Percentiles rank a stretch among this genome's conserved stretches.
phyloP scores from a whole-genome alignment of 2,888 invertebrate genomes.

The Drosophila parthenogenetica region DNA sequence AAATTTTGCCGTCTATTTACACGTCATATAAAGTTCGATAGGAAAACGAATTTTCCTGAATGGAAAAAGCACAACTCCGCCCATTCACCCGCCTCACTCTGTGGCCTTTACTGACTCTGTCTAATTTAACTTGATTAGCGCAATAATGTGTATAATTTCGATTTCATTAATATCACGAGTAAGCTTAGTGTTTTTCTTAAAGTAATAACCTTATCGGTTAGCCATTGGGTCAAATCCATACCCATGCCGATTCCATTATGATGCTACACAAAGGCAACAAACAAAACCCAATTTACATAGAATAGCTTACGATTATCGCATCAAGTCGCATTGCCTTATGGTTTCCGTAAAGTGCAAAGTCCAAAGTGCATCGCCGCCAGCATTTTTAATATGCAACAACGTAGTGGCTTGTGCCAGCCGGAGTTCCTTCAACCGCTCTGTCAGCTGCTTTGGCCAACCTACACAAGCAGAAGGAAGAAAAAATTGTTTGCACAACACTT shows the following conservation, averaged over 20 bases:
- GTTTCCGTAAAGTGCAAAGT: constrained; percentile 44
- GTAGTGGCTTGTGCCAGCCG: constrained; percentile 18
- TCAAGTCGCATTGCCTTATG: constrained; percentile 46
- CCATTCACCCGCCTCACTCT: constrained; percentile 12
- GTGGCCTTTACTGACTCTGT: constrained; percentile 34
- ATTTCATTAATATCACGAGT: constrained; percentile 22
- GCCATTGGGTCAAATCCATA: constrained; percentile 33
- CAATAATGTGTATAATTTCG: constrained; percentile 64
- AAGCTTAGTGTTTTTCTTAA: constrained; percentile 33
- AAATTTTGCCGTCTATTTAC: constrained; percentile 11
- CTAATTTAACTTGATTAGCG: constrained; percentile 63
- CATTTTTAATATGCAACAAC: constrained; percentile 65
- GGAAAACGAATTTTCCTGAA: not conserved
- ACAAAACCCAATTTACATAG: constrained; percentile 68
- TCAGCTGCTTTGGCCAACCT: constrained; percentile 19
- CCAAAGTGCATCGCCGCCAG: constrained; percentile 41
- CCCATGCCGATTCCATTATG: constrained; percentile 26
- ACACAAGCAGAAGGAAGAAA: constrained; percentile 19
- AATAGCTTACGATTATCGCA: constrained; percentile 71
- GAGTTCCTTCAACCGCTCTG: not conserved
- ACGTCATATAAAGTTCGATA: constrained; percentile 31
- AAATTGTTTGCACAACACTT: constrained; percentile 53
- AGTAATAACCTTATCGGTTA: constrained; percentile 44
- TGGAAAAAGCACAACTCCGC: constrained; percentile 12
- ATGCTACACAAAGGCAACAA: constrained; percentile 40